Evolutionary conservation across 2,888 invertebrate genomes (phyloP), one percentile per base, ranked within the genome.

Genomic region (Marronus borbonicus): DNA sequence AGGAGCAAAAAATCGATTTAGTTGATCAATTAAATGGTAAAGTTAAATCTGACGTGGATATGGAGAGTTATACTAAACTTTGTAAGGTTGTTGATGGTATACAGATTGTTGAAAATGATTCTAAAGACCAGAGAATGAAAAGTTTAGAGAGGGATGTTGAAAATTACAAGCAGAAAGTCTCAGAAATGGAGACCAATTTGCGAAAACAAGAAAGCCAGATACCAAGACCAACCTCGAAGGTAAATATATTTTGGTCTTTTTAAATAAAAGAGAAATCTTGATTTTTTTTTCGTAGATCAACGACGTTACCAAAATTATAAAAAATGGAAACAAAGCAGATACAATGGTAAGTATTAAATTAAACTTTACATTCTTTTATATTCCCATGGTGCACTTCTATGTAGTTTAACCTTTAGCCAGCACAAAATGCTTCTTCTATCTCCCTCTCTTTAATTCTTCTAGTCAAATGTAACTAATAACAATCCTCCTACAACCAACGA

Each of bases 1-100:
- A 85, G 69, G 80, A 82, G 72, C 83, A 86, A 62, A 87, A 88
- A 86, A 89, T 88, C 82, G 82, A 86, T 72, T 86, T 88, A 81
- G 83, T 90, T 60, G 88, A 85, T 82, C 86, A 88, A 76, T 69
- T 84, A 66, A 79, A 83, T 72, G 80, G 55, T 39, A 78, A 80
- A 4, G 80, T 78, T 36, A 80, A 77, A 31, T 77, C 78, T 52
- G 80, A 78, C 65, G 76, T 80, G 10, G 81, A 83, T 72, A 50
- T 78, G 24, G 82, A 82, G 14, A 82, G 80, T 70, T 80, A 81
- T 58, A 65, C 75, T 8, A 78, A 78, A 76, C 79, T 84, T 20
- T 69, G 81, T 12, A 81, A 84, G 44, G 58, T 83, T 50, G 80
- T 81, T 50, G 82, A 82, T 39, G 78, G 79, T 31, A 66, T 81